Percentiles rank a stretch among this genome's conserved stretches.
Evolutionary conservation across 2,797 vertebrate genomes (phyloP).

Genomic region (Chelon labrosus): DNA sequence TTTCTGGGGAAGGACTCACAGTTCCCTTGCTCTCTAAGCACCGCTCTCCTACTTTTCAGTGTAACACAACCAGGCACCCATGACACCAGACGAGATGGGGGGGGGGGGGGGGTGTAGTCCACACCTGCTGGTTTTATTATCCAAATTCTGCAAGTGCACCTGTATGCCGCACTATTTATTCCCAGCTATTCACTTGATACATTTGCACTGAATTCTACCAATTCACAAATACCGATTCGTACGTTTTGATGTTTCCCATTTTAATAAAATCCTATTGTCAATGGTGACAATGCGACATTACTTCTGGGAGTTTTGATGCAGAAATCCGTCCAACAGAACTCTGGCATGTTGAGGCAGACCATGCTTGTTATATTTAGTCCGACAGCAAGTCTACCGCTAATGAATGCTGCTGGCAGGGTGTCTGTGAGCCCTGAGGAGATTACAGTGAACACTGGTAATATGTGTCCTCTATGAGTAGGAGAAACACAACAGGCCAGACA

Average conservation of each 20-base stretch:
- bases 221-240: background rate
- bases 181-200: slow-evolving; percentile 14
- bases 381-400: slow-evolving; percentile 82
- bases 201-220: background rate
- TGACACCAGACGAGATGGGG: slow-evolving; percentile 46
- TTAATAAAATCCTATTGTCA: slow-evolving; percentile 40
- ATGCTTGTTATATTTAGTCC: slow-evolving; percentile 85
- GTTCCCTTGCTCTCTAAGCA: slow-evolving; percentile 51
- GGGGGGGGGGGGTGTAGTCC: slow-evolving; percentile 5
- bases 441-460: slow-evolving; percentile 77
- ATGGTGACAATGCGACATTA: slow-evolving; percentile 46
- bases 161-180: slow-evolving; percentile 13
- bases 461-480: slow-evolving; percentile 71
- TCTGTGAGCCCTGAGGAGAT: slow-evolving; percentile 78
- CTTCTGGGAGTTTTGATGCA: slow-evolving; percentile 57
- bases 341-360: slow-evolving; percentile 76
- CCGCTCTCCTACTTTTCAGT: slow-evolving; percentile 43
- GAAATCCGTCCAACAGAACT: slow-evolving; percentile 66
- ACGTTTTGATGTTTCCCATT: slow-evolving; percentile 11
- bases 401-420: slow-evolving; percentile 85
- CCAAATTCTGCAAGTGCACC: slow-evolving; percentile 13
- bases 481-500: slow-evolving; percentile 59
- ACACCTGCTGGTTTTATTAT: slow-evolving; percentile 28
- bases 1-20: slow-evolving; percentile 51
- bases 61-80: slow-evolving; percentile 22